Evolutionary conservation across 2,888 invertebrate species (phyloP), one percentile per base, ranked within the genome.

Genomic region (Stramonita haemastoma): DNA sequence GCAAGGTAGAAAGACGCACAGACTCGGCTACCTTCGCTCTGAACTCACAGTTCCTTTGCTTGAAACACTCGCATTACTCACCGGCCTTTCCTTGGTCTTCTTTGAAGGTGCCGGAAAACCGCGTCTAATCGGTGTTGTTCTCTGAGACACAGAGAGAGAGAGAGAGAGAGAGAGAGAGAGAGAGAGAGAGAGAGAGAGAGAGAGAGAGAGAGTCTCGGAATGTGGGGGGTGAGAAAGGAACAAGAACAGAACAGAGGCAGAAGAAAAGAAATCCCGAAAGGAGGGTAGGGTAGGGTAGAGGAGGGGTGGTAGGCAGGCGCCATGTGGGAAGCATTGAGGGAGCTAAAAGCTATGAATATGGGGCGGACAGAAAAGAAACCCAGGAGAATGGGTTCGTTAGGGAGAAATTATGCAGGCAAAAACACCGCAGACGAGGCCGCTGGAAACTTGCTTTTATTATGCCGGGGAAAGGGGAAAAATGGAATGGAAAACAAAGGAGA

Each of bases 361-460:
- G 83, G 83, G 83, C 26, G 83, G 46, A n/a, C 17, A 83, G 83
- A 22, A n/a, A 83, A 36, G 83, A 83, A 46, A 83, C 83, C 83
- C 83, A 83, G 46, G 83, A 83, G 83, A 83, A 46, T 83, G 83
- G 83, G 26, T 83, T 83, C 83, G 83, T 34, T 34, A 83, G 46
- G 83, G 22, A 46, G 83, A 83, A 83, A 83, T 83, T 83, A 83
- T 83, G 83, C 83, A 83, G 83, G 46, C 83, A 36, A 83, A 83
- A 83, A 83, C 83, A 46, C 83, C 32, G 34, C 83, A 83, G 83
- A 83, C 46, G 83, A 83, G 83, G 46, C 83, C 46, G 19, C 26
- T 19, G 83, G 46, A 46, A 83, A 34, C 46, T 6, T 19, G 46
- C 26, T 22, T 46, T 46, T 46, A 46, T 46, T 46, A 46, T 46